Evolutionary conservation across 2,888 invertebrate genomes (phyloP), one percentile per base, ranked within the genome.

Genomic region (Leptopterna dolabrata): DNA sequence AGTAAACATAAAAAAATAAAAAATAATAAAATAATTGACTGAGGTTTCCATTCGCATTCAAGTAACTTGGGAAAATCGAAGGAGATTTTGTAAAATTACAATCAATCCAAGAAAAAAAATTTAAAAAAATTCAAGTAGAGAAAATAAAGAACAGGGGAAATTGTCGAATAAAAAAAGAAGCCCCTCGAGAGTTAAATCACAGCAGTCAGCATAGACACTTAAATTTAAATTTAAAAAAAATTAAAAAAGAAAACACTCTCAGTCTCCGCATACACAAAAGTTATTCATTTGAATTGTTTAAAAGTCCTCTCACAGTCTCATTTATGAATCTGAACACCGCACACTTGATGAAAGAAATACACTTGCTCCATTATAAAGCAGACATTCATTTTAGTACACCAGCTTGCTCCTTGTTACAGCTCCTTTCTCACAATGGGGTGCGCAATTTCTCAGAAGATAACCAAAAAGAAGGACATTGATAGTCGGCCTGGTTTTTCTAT

Each of bases 381-480:
- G 86, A 86, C 86, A 86, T 86, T 86, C 78, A 86, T 71, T 45
- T 87, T 41, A 83, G 78, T 87, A 87, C 76, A 87, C 78, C 87
- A 87, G 82, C 87, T 87, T 82, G 82, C 87, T 87, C 89, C 89
- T 89, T 87, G 87, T 88, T 47, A 51, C 87, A 76, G 87, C 87
- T 87, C 78, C 89, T 86, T 90, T 89, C 89, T 90, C 90, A 90
- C 89, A 90, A 90, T 89, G 89, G 90, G 90, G 90, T 90, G 90
- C 90, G 90, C 89, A 86, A 89, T 89, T 90, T 90, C 87, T 87
- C 89, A 88, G 90, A 90, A 90, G 90, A 90, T 89, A 90, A 90
- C 90, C 90, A 89, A 90, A 90, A 90, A 89, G 90, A 89, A 90
- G 89, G 90, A 90, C 87, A 88, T 82, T 87, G 88, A 89, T 88